These are phyloP conservation scores for Lepidocyrtinus sp. DNA, from an alignment of 2,888 invertebrate genomes.

Conservation along the genomic window DNA sequence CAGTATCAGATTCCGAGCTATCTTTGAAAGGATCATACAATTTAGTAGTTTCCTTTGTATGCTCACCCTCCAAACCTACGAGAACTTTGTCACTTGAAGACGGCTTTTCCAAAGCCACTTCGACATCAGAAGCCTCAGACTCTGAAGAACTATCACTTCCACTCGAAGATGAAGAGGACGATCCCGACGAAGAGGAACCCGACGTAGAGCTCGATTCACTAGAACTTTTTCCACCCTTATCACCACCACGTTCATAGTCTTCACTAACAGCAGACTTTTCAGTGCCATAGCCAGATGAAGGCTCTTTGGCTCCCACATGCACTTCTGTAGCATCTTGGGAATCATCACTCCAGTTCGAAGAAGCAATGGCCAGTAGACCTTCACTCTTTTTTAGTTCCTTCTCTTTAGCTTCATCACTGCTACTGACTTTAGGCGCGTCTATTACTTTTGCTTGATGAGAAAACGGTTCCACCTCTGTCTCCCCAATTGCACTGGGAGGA, in stretches of 20 bases:
- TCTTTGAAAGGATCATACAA: slow-evolving; percentile 51
- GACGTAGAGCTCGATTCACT: slow-evolving; percentile 37
- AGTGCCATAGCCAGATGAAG: slow-evolving; percentile 60
- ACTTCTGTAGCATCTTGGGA: slow-evolving; percentile 52
- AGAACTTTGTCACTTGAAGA: background rate
- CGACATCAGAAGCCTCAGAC: slow-evolving; percentile 34
- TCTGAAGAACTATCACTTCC: slow-evolving; percentile 42
- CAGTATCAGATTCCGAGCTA: slow-evolving; percentile 50
- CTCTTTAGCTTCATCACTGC: no score
- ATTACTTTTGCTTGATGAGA: no score
- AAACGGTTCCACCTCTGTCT: no score
- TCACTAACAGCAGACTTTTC: slow-evolving; percentile 55
- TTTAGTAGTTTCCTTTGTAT: background rate
- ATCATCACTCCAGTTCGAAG: slow-evolving; percentile 64
- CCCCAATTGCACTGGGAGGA: background rate
- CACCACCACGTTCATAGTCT: slow-evolving; percentile 7
- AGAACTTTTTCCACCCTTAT: slow-evolving; percentile 49
- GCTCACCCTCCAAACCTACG: background rate
- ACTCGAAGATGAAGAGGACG: slow-evolving; percentile 38
- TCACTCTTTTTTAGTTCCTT: background rate
- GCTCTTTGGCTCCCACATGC: no score
- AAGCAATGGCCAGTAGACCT: background rate
- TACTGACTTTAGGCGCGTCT: no score
- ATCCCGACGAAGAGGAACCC: slow-evolving; percentile 37
- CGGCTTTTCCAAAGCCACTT: background rate